phyloP scores from a whole-genome alignment of 2,797 vertebrate species.

The Eptatretus atami region DNA sequence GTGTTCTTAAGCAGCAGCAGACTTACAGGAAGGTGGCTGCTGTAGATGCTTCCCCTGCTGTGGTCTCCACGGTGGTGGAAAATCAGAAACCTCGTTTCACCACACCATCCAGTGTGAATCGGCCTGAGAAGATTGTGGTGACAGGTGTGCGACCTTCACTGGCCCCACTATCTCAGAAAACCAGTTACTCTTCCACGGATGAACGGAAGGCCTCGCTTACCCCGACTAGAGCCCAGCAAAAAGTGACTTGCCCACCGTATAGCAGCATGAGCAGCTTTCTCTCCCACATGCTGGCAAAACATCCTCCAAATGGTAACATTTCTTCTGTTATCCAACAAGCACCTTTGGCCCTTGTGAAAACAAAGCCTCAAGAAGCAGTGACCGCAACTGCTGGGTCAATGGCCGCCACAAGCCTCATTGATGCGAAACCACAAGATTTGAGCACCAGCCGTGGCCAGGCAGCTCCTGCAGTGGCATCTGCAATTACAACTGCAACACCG shows the following conservation, averaged over 20 bases:
- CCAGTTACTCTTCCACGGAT: too few species aligned
- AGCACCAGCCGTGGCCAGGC: slow-evolving; percentile 2
- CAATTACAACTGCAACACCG: neutral
- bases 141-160: too few species aligned
- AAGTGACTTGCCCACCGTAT: too few species aligned
- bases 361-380: slow-evolving; percentile 1
- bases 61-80: too few species aligned
- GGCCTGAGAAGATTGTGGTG: too few species aligned
- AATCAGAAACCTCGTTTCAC: too few species aligned
- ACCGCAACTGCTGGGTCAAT: neutral
- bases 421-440: neutral
- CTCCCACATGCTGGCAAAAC: slow-evolving; percentile 1
- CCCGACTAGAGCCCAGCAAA: too few species aligned
- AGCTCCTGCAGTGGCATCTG: neutral
- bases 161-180: too few species aligned
- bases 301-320: slow-evolving; percentile 3
- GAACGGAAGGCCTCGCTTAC: too few species aligned
- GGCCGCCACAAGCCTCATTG: neutral
- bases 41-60: too few species aligned
- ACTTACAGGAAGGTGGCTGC: neutral
- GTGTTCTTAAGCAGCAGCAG: neutral
- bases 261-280: neutral
- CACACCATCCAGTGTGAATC: too few species aligned
- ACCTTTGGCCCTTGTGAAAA: slow-evolving; percentile 2
- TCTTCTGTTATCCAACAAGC: slow-evolving; percentile 2